These are phyloP conservation scores for Pandion haliaetus DNA, from an alignment of 2,113 vertebrate genomes.

Conservation along the genomic window DNA sequence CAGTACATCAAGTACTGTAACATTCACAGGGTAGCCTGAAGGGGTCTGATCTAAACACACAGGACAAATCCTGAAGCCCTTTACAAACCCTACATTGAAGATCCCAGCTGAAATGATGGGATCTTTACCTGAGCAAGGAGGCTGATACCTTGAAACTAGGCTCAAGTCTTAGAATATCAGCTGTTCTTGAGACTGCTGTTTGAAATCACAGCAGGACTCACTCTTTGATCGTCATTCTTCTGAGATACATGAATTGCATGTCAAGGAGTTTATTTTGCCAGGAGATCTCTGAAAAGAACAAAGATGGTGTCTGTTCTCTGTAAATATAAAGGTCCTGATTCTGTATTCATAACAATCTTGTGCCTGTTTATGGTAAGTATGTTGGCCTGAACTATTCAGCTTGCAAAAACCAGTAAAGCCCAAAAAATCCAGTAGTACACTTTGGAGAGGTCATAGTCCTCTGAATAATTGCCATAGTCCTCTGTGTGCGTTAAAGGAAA, in stretches of 20 bases:
- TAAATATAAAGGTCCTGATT: neutral
- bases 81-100: neutral
- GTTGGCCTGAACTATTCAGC: neutral
- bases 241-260: neutral
- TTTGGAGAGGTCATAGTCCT: neutral
- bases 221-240: neutral
- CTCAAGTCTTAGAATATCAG: neutral
- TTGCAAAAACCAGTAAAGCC: neutral
- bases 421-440: neutral
- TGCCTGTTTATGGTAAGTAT: neutral
- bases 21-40: neutral
- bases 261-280: neutral
- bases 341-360: neutral
- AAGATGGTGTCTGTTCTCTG: neutral
- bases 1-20: neutral
- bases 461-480: neutral
- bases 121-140: neutral
- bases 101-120: neutral
- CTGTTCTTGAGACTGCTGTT: neutral
- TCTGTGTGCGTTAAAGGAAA: neutral
- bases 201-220: neutral
- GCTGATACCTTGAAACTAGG: neutral
- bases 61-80: neutral
- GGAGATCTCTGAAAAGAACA: neutral
- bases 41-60: neutral